A percentile compares a stretch with the other conserved stretches of the same genome.
phyloP scores from a whole-genome alignment of 1,140 invertebrate species.

The Lithobius niger region DNA sequence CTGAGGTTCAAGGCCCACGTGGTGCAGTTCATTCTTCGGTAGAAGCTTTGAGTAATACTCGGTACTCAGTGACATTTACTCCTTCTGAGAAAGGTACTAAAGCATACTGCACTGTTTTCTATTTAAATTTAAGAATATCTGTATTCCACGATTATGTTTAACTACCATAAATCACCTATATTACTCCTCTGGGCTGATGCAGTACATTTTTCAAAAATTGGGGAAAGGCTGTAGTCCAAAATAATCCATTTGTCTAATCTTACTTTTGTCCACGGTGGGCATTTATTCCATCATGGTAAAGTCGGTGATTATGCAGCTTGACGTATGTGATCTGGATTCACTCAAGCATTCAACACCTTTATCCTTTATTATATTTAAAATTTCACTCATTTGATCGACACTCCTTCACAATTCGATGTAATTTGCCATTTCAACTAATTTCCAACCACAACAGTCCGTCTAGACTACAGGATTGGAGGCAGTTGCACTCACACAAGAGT shows the following conservation, averaged over 20 bases:
- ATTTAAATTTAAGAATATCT: constrained; percentile 8
- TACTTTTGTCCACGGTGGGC: neutral
- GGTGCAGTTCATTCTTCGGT: constrained; percentile 38
- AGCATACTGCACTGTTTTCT: constrained; percentile 6
- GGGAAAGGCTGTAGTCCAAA: neutral
- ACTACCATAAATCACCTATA: neutral
- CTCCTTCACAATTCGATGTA: too few species aligned
- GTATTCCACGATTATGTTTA: neutral
- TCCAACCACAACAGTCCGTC: too few species aligned
- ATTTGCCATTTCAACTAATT: too few species aligned
- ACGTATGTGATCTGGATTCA: too few species aligned
- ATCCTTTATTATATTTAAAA: too few species aligned
- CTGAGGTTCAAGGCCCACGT: constrained; percentile 51
- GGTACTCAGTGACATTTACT: constrained; percentile 32
- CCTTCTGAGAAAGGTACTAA: constrained; percentile 32
- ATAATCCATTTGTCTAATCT: neutral
- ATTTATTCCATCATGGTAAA: too few species aligned
- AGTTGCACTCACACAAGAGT: too few species aligned
- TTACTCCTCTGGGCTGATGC: too few species aligned
- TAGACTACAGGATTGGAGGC: too few species aligned
- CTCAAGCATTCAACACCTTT: too few species aligned
- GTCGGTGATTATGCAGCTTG: too few species aligned
- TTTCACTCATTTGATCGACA: too few species aligned
- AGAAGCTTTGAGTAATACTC: constrained; percentile 19
- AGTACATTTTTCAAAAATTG: neutral